Evolutionary conservation across 1,140 invertebrate species (phyloP).

Genomic region (Cotesia glomerata): DNA sequence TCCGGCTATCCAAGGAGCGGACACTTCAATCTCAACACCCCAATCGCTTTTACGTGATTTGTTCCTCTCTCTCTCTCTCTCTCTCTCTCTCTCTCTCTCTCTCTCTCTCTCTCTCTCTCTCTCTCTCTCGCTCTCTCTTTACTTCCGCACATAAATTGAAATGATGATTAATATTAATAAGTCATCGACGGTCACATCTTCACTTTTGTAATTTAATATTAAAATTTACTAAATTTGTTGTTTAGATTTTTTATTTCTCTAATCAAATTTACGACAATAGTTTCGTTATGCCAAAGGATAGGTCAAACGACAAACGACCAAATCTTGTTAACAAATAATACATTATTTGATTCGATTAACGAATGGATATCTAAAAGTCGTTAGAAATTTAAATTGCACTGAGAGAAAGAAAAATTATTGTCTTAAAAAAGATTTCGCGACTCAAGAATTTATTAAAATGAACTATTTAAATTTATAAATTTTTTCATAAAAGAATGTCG

Average conservation of each 20-base stretch:
- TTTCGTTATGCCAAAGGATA: no score
- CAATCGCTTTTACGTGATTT: constrained; percentile 32
- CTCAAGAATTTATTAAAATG: no score
- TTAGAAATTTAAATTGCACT: no score
- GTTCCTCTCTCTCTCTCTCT: constrained; percentile 10
- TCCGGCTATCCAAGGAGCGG: constrained; percentile 58
- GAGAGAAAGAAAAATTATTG: no score
- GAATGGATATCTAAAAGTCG: no score
- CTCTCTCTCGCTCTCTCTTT: constrained; percentile 11
- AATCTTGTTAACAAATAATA: no score
- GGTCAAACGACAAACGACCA: no score
- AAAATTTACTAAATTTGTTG: constrained; percentile 2
- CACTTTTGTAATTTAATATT: constrained; percentile 28
- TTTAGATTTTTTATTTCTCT: not conserved
- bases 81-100: constrained; percentile 11
- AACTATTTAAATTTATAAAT: no score
- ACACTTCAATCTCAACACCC: constrained; percentile 57
- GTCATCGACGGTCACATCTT: not conserved
- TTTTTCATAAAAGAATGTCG: no score
- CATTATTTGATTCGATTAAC: no score
- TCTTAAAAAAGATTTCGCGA: no score
- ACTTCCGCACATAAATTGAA: constrained; percentile 25
- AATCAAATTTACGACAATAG: not conserved
- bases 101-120: constrained; percentile 11
- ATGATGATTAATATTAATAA: not conserved